Conservation (phyloP, 1,140 invertebrate species). For the Drosophila fuyamai region DNA sequence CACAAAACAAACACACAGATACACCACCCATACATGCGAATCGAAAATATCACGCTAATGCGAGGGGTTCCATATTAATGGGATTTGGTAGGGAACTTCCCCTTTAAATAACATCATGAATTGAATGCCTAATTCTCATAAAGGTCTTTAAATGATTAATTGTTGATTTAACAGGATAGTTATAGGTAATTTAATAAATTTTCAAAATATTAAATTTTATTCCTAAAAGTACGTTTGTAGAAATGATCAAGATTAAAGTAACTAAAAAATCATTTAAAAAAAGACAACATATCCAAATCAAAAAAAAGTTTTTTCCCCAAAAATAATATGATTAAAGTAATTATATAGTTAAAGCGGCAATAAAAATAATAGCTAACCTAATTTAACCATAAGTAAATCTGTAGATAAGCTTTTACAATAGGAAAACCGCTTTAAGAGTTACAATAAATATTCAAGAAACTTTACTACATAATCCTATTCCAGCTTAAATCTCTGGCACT, state of each 20-base stretch:
- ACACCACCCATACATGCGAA: constrained; percentile 8
- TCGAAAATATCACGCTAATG: constrained; percentile 55
- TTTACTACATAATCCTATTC: background rate
- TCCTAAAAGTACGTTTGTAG: too few relatives aligned
- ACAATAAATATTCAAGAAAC: background rate
- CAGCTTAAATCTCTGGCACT: constrained; percentile 10
- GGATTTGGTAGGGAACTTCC: constrained; percentile 2
- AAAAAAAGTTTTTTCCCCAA: background rate
- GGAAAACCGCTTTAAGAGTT: background rate
- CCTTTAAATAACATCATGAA: background rate
- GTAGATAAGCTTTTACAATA: background rate
- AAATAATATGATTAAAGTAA: too few relatives aligned
- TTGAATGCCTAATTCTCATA: background rate
- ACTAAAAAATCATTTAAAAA: too few relatives aligned
- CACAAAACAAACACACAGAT: constrained; percentile 6
- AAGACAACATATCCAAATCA: background rate
- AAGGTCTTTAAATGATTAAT: background rate
- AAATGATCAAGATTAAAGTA: too few relatives aligned
- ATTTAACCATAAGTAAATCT: background rate
- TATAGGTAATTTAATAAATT: background rate
- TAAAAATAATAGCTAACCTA: background rate
- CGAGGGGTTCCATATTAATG: constrained; percentile 38
- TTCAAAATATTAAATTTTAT: too few relatives aligned
- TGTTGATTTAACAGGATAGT: background rate
- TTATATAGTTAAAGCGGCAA: background rate